These are phyloP conservation scores for Pantala flavescens DNA, from an alignment of 1,140 invertebrate genomes.

Conservation along the genomic window DNA sequence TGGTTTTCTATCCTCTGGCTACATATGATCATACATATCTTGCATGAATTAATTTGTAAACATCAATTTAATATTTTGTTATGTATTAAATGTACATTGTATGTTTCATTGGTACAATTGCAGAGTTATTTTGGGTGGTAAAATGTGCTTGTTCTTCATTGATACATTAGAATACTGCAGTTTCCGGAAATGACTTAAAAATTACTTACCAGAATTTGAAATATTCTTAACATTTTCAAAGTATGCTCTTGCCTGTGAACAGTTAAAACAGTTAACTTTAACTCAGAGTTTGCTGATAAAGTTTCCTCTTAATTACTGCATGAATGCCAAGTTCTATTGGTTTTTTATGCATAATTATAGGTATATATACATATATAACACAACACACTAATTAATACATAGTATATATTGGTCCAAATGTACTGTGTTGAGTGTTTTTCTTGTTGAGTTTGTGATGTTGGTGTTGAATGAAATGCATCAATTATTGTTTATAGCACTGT, in stretches of 20 bases:
- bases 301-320: constrained; percentile 9
- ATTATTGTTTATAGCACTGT: constrained; percentile 10
- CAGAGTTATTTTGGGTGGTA: neutral
- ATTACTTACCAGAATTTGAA: neutral
- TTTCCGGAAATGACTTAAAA: neutral
- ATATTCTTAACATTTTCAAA: neutral
- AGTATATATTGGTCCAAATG: constrained; percentile 10
- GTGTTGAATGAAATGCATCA: constrained; percentile 9
- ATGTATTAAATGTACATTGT: neutral
- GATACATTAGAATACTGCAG: constrained; percentile 2
- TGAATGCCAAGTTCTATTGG: constrained; percentile 9
- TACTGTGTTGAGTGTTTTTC: constrained; percentile 9
- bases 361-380: constrained; percentile 11
- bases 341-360: constrained; percentile 11
- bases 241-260: neutral
- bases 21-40: neutral
- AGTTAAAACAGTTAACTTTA: neutral
- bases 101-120: constrained; percentile 6
- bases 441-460: constrained; percentile 6
- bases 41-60: constrained; percentile 6
- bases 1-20: constrained; percentile 5
- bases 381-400: constrained; percentile 6
- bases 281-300: constrained; percentile 1
- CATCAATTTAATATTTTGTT: neutral
- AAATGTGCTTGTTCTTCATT: constrained; percentile 3